Base-by-base conservation (phyloP, 1,140 invertebrate species). In the Trialeurodes vaporariorum region DNA sequence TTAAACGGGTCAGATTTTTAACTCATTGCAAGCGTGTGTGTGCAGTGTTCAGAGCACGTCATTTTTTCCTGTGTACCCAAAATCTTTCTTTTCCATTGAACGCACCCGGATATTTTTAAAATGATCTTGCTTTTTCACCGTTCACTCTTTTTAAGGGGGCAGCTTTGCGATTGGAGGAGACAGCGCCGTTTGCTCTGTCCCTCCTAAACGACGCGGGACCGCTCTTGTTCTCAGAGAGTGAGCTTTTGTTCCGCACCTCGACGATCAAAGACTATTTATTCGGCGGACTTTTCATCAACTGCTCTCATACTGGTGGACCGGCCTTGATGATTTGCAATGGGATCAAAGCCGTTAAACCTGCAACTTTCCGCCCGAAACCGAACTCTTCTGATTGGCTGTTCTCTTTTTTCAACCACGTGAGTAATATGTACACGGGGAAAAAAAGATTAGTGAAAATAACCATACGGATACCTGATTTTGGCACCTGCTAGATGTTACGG, bases 251-350 rank as follows among this genome's bases (percentile, higher is more conserved):
- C 69, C 23, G 86, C 1, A 84, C 79, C 24, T 81, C 80, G 0
- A 85, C 83, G 70, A 87, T 82, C 2, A 80, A 82, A 67, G 85
- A 90, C 63, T 70, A 90, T 21, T 77, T 92, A 25, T 92, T 90
- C 72, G 82, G 84, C 34, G 89, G 89, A 0, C 66, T 89, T 13
- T 70, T 81, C 0, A 82, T 91, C 21, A 85, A 90, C 68, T 92
- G 89, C 72, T 82, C 82, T 0, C 82, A 85, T 25, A 84, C 82
- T 0, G 40, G n/a, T 17, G 87, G 89, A 70, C 88, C 90, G 71
- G 82, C 86, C 0, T 84, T 86, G 0, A 85, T 24, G n/a, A 59
- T 59, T 2, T 65, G 25, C 64, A 59, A 26, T 27, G 21, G 25
- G 22, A 25, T 34, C 58, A 26, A 25, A 26, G 64, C 25, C 59